A percentile compares a stretch with the other conserved stretches of the same genome.
Evolutionary conservation across 2,113 vertebrate species (phyloP).

Genomic region (Lucifuga dentata): DNA sequence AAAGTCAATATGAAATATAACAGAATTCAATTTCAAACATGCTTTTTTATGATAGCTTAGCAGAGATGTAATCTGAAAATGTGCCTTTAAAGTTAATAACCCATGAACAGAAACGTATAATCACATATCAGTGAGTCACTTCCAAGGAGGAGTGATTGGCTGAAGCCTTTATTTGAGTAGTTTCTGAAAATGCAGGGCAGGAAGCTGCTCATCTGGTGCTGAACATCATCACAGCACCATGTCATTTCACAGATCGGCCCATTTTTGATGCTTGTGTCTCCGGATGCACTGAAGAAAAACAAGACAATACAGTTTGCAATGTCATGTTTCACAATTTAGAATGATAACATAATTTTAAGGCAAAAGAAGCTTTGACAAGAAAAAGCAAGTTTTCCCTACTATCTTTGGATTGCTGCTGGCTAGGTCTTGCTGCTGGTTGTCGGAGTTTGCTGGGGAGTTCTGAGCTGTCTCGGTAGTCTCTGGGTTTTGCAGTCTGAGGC

Average conservation of each 20-base stretch:
- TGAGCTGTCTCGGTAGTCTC: conserved; percentile 88
- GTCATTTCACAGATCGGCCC: conserved; percentile 76
- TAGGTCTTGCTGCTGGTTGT: conserved; percentile 69
- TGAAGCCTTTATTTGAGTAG: background rate
- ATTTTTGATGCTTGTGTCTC: conserved; percentile 69
- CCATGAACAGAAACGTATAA: background rate
- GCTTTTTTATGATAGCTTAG: background rate
- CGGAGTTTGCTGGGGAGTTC: conserved; percentile 85
- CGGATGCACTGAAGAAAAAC: conserved; percentile 65
- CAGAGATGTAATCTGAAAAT: background rate
- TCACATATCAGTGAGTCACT: background rate
- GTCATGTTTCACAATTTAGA: background rate
- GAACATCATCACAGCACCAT: background rate
- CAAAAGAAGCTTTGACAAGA: background rate
- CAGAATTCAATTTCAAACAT: conserved; percentile 7
- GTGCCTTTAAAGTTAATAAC: background rate
- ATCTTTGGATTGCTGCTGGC: conserved; percentile 67
- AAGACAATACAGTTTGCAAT: conserved; percentile 18
- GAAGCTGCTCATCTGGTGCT: conserved; percentile 13
- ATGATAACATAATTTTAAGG: background rate
- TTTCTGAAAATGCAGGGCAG: conserved; percentile 22
- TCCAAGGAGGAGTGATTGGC: background rate
- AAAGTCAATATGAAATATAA: conserved; percentile 29
- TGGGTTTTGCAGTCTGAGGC: conserved; percentile 81
- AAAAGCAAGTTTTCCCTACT: conserved; percentile 45